Conservation (phyloP, 1,140 invertebrate species). For the Drosophila paulistorum region DNA sequence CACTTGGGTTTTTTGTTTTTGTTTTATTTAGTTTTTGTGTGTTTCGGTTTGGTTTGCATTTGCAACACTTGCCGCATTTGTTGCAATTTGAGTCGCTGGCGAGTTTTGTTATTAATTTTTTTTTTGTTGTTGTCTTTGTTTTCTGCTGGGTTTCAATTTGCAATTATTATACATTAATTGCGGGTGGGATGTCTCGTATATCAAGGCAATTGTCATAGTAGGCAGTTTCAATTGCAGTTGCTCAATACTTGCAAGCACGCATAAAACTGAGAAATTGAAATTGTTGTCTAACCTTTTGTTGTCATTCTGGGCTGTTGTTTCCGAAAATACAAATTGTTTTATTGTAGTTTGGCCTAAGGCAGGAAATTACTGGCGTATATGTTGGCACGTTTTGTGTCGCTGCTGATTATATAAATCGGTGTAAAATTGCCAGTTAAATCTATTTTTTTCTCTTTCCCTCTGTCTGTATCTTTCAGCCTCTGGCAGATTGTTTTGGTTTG, state of each 20-base stretch:
- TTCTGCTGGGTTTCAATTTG: constrained; percentile 55
- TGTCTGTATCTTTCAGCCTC: constrained; percentile 36
- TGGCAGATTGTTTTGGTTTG: constrained; percentile 56
- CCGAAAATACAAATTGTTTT: constrained; percentile 73
- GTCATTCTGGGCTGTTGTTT: constrained; percentile 9
- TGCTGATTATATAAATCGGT: constrained; percentile 77
- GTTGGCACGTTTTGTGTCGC: constrained; percentile 78
- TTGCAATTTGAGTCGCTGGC: constrained; percentile 59
- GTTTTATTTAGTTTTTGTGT: background rate
- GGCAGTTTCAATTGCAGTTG: constrained; percentile 32
- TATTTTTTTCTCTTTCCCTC: background rate
- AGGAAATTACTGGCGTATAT: constrained; percentile 64
- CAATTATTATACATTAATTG: constrained; percentile 80
- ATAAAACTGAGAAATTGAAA: constrained; percentile 13
- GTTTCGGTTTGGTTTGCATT: constrained; percentile 45
- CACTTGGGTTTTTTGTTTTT: constrained; percentile 22
- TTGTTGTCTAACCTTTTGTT: constrained; percentile 8
- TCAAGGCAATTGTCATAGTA: constrained; percentile 21
- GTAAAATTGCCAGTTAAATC: constrained; percentile 49
- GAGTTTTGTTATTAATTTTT: constrained; percentile 1
- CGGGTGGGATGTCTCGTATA: constrained; percentile 65
- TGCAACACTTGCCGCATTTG: constrained; percentile 72
- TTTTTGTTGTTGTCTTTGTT: background rate
- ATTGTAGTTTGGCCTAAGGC: constrained; percentile 53
- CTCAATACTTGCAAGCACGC: constrained; percentile 34